Evolutionary conservation across 2,797 vertebrate genomes (phyloP).

Genomic region (Crax fasciolata): DNA sequence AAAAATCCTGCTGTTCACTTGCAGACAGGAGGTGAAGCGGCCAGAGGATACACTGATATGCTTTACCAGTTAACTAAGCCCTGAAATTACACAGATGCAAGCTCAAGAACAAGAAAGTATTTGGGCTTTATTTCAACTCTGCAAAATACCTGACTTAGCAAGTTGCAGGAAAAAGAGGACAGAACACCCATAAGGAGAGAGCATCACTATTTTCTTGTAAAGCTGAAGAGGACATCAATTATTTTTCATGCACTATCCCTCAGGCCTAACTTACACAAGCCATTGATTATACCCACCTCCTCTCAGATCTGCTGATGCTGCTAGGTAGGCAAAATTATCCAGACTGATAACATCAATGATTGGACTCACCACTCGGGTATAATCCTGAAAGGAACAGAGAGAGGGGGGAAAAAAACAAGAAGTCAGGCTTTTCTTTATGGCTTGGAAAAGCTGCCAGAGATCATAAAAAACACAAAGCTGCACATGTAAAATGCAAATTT

Average conservation of each 20-base stretch:
- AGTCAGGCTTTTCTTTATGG: background rate
- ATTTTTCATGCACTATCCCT: background rate
- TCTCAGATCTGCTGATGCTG: conserved; percentile 96
- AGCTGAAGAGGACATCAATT: background rate
- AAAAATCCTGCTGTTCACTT: background rate
- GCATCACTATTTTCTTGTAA: background rate
- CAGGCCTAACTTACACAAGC: background rate
- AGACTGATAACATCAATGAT: conserved; percentile 99
- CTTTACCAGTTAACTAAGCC: background rate
- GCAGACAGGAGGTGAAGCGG: background rate
- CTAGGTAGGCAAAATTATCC: conserved; percentile 98
- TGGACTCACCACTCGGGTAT: conserved; percentile 96
- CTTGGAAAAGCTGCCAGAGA: background rate
- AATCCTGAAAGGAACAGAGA: conserved; percentile 86
- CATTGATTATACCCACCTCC: conserved; percentile 88
- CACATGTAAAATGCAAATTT: background rate
- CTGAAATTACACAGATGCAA: background rate
- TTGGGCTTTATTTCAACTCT: background rate
- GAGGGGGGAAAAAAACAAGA: background rate
- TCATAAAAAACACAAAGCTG: background rate
- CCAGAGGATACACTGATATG: background rate
- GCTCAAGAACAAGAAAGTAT: background rate
- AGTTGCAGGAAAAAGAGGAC: background rate
- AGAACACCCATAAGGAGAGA: background rate
- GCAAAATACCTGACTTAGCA: background rate